A percentile compares a stretch with the other conserved stretches of the same genome.
Evolutionary conservation across 1,140 invertebrate species (phyloP).

Genomic region (Conus betulinus): DNA sequence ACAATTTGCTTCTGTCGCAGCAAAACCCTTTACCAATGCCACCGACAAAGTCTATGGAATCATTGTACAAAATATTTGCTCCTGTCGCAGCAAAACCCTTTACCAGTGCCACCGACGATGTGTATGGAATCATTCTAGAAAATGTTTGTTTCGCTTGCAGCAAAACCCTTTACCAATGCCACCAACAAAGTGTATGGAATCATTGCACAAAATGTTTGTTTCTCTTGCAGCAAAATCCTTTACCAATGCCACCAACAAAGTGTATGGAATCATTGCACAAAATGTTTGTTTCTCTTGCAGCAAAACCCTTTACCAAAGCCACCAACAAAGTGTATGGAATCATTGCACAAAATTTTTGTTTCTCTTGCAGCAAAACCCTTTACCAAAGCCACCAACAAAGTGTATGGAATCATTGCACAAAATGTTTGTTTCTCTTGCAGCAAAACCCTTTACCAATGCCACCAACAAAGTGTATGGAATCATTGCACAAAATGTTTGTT

Average conservation of each 20-base stretch:
- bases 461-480: no score
- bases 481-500: background rate
- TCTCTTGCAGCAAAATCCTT: background rate
- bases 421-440: background rate
- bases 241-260: no score
- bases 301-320: background rate
- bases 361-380: background rate
- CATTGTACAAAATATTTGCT: background rate
- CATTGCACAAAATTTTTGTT: background rate
- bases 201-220: no score
- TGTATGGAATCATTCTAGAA: no score
- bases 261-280: no score
- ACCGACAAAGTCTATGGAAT: no score
- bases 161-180: slow-evolving; percentile 4
- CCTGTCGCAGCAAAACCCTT: background rate
- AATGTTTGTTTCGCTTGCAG: background rate
- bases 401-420: no score
- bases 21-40: background rate
- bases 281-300: background rate
- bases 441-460: slow-evolving; percentile 13
- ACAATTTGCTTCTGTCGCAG: background rate
- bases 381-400: slow-evolving; percentile 24
- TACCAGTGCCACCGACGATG: background rate
- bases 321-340: no score
- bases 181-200: slow-evolving; percentile 34